Percentiles rank a stretch among this genome's conserved stretches.
These are phyloP conservation scores for Globodera rostochiensis DNA, from an alignment of 1,140 invertebrate genomes.

Conservation along the genomic window DNA sequence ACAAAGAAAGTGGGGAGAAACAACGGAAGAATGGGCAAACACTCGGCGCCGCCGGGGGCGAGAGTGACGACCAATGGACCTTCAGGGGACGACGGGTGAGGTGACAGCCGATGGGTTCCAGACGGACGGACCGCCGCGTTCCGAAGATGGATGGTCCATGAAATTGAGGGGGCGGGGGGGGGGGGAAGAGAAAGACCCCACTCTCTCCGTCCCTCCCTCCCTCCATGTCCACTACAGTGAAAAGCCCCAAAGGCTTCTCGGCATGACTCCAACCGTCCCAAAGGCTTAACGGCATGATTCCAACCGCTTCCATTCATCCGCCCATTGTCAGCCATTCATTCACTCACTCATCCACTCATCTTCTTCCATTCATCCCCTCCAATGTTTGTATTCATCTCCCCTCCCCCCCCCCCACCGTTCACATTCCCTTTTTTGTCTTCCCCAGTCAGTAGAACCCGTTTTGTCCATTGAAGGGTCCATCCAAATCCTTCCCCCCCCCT, in stretches of 20 bases:
- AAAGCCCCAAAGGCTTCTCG: not conserved
- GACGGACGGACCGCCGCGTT: too few relatives aligned
- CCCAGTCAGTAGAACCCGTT: not conserved
- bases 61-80: too few relatives aligned
- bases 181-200: not conserved
- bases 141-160: too few relatives aligned
- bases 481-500: not conserved
- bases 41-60: too few relatives aligned
- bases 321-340: too few relatives aligned
- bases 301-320: not conserved
- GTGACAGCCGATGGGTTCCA: too few relatives aligned
- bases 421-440: slow-evolving; percentile 1
- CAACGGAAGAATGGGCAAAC: not conserved
- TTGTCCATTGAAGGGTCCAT: not conserved
- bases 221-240: not conserved
- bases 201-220: not conserved
- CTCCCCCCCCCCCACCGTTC: not conserved
- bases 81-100: too few relatives aligned
- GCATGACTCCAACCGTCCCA: not conserved
- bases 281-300: not conserved
- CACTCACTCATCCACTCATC: too few relatives aligned
- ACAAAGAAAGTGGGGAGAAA: not conserved
- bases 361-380: too few relatives aligned
- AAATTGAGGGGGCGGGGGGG: too few relatives aligned
- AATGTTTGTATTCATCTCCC: not conserved